These are phyloP conservation scores for western clawed frog (Xenopus tropicalis) DNA, from an alignment of 2,113 vertebrate species.

Conservation along the genomic window UCB_Xtro_10.0 CM004443.2:140258001-140258500, in stretches of 20 bases:
- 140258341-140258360: background rate
- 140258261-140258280: background rate
- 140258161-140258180: background rate
- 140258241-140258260: background rate
- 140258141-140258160: too few relatives aligned
- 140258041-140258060: background rate
- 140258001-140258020: background rate
- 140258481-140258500: too few relatives aligned
- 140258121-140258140: too few relatives aligned
- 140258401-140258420: too few relatives aligned
- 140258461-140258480: too few relatives aligned
- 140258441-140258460: too few relatives aligned
- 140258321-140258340: background rate
- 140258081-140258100: background rate
- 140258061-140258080: background rate
- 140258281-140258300: background rate
- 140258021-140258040: background rate
- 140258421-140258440: too few relatives aligned
- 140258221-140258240: background rate
- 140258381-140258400: too few relatives aligned
- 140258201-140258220: background rate
- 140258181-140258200: background rate
- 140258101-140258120: background rate
- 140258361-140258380: background rate
- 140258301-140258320: background rate